Conservation (phyloP, 2,888 invertebrate genomes). For the Tubulanus polymorphus region DNA sequence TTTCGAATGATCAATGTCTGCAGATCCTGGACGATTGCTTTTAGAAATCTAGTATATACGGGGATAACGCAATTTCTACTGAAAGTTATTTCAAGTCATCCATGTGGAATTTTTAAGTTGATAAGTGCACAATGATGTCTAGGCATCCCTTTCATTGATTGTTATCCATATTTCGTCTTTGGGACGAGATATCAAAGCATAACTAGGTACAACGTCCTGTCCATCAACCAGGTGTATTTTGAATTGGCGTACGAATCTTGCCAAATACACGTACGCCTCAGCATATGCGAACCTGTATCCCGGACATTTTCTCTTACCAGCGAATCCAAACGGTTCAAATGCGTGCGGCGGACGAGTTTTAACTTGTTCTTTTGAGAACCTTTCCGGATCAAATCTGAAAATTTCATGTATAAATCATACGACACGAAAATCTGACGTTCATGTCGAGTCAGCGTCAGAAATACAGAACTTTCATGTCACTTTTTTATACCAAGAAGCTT, state of each 20-base stretch:
- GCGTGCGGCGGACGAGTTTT: slow-evolving; percentile 29
- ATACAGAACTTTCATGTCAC: no score
- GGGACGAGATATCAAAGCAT: slow-evolving; percentile 49
- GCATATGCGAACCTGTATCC: slow-evolving; percentile 38
- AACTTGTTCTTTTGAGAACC: slow-evolving; percentile 36
- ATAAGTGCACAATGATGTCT: no score
- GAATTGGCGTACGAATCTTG: slow-evolving; percentile 40
- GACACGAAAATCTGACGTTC: no score
- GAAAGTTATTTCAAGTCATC: no score
- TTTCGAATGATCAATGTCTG: no score
- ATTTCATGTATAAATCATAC: no score
- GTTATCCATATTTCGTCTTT: slow-evolving; percentile 51
- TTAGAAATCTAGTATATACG: no score
- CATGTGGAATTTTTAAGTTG: no score
- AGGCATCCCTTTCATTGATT: slow-evolving; percentile 31
- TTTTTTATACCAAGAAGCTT: no score
- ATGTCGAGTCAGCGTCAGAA: no score
- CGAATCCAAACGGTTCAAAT: slow-evolving; percentile 53
- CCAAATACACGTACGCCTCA: slow-evolving; percentile 34
- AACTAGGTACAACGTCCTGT: slow-evolving; percentile 40
- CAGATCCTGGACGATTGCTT: no score
- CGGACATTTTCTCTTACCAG: slow-evolving; percentile 45
- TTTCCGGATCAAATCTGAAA: slow-evolving; percentile 49
- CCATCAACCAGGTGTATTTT: slow-evolving; percentile 38
- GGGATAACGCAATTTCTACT: no score